Evolutionary conservation across 2,888 invertebrate genomes (phyloP), one percentile per base, ranked within the genome.

Genomic region (Brachylomia viminalis): DNA sequence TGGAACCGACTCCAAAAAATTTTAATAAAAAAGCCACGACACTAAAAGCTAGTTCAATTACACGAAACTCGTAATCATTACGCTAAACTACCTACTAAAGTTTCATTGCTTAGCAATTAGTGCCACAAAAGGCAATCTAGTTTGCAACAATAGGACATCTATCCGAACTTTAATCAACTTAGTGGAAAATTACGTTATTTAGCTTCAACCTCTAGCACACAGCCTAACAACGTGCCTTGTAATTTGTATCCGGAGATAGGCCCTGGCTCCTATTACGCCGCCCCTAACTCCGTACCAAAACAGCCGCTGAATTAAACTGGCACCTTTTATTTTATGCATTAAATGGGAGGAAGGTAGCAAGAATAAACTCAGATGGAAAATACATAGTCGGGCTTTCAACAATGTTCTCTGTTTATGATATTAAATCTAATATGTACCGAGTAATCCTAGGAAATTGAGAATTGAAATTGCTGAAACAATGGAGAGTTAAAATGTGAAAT

Each of bases 221-320:
- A 56, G 56, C 30, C 52, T 72, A 72, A 68, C 71, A 79, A 70
- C 75, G 78, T 81, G 68, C 56, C 76, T 76, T 85, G 88, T 87
- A 89, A 90, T 90, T 88, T 87, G 87, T 87, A 80, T 79, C 85
- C 82, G 71, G 88, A 87, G 88, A 89, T 88, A 85, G 83, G 84
- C 83, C 45, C 67, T 58, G 65, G 59, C 49, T 75, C 72, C 75
- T 75, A 86, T 88, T 87, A 87, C 83, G 82, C 81, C 76, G 79
- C 72, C 74, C 78, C 82, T 79, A 77, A 75, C 75, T 72, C 62
- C 58, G 74, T 80, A 78, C 78, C 79, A 76, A 83, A 87, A 83
- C 79, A 81, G 69, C 83, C 86, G 80, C 86, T 79, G 84, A 88
- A 88, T 88, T 88, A 85, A 87, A 82, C 86, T 71, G 77, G 75